Base-by-base conservation (phyloP, 2,113 vertebrate species). In the Daphoenositta chrysoptera region DNA sequence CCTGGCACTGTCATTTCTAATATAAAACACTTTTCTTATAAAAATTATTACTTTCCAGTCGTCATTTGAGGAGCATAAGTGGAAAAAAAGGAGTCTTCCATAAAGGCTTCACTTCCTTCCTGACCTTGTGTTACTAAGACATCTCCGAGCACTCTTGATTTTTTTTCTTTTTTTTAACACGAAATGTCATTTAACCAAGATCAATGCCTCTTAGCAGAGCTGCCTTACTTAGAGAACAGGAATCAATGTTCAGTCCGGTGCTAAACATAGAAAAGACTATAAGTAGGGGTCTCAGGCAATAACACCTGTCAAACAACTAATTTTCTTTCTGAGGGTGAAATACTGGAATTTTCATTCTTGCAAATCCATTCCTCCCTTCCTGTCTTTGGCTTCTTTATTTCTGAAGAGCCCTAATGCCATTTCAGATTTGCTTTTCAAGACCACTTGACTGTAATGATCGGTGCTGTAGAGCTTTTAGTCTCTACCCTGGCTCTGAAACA, bases 141-240 rank as follows among this genome's bases (percentile, higher is more conserved):
- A 78, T 90, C 86, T 81, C 64, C 0, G 0, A 93, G 80, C 79
- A 83, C 35, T 93, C 83, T 72, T 35, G 40, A 44, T 56, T 87
- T n/a, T 64, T 21, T 23, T 13, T n/a, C n/a, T n/a, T 3, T 53
- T 77, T 91, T 91, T 65, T 28, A 86, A 78, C 42, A 60, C 3
- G 1, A 83, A 83, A 90, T 64, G 83, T 60, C 69, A 75, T 93
- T 90, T 95, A 92, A 70, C 83, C 8, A 6, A 80, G 58, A 96
- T 96, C 94, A 88, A 95, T 96, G 75, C 39, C 47, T 90, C 69
- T 91, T 87, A 92, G 64, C 24, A 90, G 42, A 83, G 60, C 40
- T 47, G 42, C 71, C 73, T 80, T 89, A 92, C 66, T 92, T 69
- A 89, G 82, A 90, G 79, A 86, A 69, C 53, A 93, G 18, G 26